Base-by-base conservation (phyloP, 1,140 invertebrate species). In the Nasonia vitripennis region DNA sequence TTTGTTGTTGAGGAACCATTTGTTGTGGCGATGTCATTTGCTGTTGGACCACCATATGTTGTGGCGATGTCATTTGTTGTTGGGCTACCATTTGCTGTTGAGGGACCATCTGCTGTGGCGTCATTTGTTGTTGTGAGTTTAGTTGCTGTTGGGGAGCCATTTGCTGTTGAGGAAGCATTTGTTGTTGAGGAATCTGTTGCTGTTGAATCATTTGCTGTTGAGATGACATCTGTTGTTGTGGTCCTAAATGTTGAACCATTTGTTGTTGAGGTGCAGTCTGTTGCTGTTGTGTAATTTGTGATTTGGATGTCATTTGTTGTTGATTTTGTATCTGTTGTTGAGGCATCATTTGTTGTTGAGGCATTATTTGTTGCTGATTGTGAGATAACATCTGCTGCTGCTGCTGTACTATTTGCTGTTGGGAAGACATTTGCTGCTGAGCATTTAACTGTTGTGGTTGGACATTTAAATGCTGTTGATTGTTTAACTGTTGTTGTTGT, bases 121-220 rank as follows among this genome's bases (percentile, higher is more conserved):
- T 87, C 84, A 88, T 92, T 74, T 90, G 88, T 81, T 87, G 90
- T 85, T 85, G 88, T 27, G 27, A 27, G 27, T 27, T 27, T 27
- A 27, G 27, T 77, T 87, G 89, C 62, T 87, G 88, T 48, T 86
- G 87, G 37, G 89, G 81, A 37, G 87, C 91, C 27, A 92, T 87
- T 75, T 88, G 88, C 74, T 89, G 89, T 71, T 92, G 93, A 2
- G 91, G 86, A 2, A 90, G 90, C 6, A 91, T 79, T 70, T 91
- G 89, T 55, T 91, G 91, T 51, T 90, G 90, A 84, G 91, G 17
- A 4, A 86, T 87, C 79, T 86, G 88, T 27, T 90, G 91, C 78
- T 83, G 81, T 2, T 87, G 75, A 31, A 83, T 78, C 62, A 87
- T 80, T 77, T 89, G 88, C 71, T 89, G 90, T 67, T 92, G 93